Base-by-base conservation (phyloP, 2,888 invertebrate genomes). In the Microctonus brassicae region DNA sequence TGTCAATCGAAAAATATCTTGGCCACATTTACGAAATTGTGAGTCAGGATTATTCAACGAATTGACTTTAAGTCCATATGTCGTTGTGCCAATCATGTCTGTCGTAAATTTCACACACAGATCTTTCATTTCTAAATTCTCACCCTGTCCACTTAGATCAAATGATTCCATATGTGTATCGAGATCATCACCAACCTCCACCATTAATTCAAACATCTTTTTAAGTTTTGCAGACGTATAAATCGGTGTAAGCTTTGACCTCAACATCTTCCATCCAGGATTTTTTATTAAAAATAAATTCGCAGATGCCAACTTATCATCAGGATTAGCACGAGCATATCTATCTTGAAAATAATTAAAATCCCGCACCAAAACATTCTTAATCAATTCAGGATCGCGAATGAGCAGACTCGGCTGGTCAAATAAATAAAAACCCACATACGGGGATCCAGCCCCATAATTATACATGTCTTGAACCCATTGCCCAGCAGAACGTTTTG, bases 71-170 rank as follows among this genome's bases (percentile, higher is more conserved):
- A 90, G 81, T 0, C 90, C 90, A 57, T 85, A 90, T 0, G 89
- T 90, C 1, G 89, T 88, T 0, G 88, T 87, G 4, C 87, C 88
- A 70, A 90, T 89, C 1, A 90, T 83, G 75, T 90, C 90, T 2
- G 86, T 86, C 0, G 84, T 82, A 39, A 81, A 84, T 60, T 79
- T 84, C 0, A 82, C 84, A 34, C 76, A 78, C 2, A 84, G 68
- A n/a, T 86, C 83, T 70, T 85, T 86, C 7, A 84, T 24, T 42
- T 87, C 86, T 4, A 86, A 0, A 1, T 24, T 42, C n/a, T 75
- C 73, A 10, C 79, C 77, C 0, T 69, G 26, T 33, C 84, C 82
- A 29, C 78, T 73, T 3, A 82, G 42, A 11, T 75, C 29, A 3
- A 80, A 53, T 0, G 75, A 69, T 0, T 80, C 69, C 2, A 85